Base-by-base conservation (phyloP, 2,888 invertebrate genomes). In the Monoplex corrugatus region DNA sequence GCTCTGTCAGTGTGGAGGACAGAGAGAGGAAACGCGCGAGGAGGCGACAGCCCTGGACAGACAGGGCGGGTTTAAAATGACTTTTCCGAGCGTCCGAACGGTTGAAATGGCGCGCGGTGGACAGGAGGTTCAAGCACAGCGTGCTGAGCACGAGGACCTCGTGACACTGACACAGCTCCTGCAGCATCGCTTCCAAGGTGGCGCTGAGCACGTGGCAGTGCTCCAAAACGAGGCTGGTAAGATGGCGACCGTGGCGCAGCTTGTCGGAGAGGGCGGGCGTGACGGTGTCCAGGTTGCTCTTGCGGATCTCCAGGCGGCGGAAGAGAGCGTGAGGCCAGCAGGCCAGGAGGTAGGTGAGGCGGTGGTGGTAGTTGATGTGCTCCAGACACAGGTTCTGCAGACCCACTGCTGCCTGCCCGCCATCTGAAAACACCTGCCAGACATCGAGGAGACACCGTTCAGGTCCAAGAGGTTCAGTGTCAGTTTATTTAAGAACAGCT, bases 291-390 rank as follows among this genome's bases (percentile, higher is more conserved):
- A 91, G 88, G 89, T 89, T 92, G 83, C 91, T 87, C 87, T 88
- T 90, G 75, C 90, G 89, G 63, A 92, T 72, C 50, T 89, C 89
- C 63, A 92, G 85, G 43, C 86, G 89, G 0, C 87, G 50, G 63
- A 91, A 88, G 43, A 89, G 43, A 6, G 78, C 87, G 89, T 87
- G 72, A 5, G 91, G 91, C 92, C 91, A 91, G 40, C 89, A 89
- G 80, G 86, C 50, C 8, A 92, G 78, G 19, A 92, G 86, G 87
- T 92, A 92, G 50, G 90, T 78, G 45, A 91, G 88, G 28, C 91
- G 83, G 78, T 92, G 91, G 57, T 91, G 91, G 88, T 92, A 91
- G 83, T 90, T 91, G 83, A 91, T 89, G 86, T 92, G 89, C 44
- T 92, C 92, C n/a, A 92, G 87, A 28, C 89, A 82, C n/a, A 92